Conservation (phyloP, 2,797 vertebrate genomes). For the Rhabdophis nuchalis region DNA sequence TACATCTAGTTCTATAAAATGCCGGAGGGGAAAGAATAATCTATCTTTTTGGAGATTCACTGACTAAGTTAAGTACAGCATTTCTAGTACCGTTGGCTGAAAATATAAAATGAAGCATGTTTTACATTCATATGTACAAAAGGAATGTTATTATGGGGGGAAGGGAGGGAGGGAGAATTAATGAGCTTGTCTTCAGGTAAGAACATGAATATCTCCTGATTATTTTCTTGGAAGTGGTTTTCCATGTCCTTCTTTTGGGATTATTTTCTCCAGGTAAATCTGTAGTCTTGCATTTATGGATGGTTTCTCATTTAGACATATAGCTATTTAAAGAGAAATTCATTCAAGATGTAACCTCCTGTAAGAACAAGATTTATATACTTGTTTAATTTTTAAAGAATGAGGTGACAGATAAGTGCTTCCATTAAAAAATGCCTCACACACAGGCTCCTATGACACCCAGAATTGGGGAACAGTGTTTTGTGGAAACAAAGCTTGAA, state of each 20-base stretch:
- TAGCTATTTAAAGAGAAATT: neutral
- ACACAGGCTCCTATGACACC: neutral
- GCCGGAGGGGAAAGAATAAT: neutral
- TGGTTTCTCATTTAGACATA: neutral
- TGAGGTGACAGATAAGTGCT: neutral
- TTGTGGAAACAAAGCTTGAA: neutral
- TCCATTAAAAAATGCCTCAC: neutral
- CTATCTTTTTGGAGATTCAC: neutral
- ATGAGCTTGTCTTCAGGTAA: neutral
- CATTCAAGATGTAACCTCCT: neutral
- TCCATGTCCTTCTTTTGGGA: neutral
- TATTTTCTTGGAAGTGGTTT: neutral
- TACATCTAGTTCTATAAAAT: neutral
- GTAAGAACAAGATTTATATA: neutral
- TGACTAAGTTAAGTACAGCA: neutral
- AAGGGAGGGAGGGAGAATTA: neutral
- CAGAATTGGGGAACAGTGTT: neutral
- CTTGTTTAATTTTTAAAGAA: neutral
- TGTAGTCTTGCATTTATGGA: neutral
- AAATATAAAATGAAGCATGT: neutral
- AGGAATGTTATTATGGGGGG: neutral
- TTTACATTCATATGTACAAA: neutral
- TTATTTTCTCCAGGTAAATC: neutral
- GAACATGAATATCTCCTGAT: neutral
- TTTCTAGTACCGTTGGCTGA: neutral